Evolutionary conservation across 35 echinoderm and acorn worm genomes (phyloP).

Genomic region (Amphiura filiformis): DNA sequence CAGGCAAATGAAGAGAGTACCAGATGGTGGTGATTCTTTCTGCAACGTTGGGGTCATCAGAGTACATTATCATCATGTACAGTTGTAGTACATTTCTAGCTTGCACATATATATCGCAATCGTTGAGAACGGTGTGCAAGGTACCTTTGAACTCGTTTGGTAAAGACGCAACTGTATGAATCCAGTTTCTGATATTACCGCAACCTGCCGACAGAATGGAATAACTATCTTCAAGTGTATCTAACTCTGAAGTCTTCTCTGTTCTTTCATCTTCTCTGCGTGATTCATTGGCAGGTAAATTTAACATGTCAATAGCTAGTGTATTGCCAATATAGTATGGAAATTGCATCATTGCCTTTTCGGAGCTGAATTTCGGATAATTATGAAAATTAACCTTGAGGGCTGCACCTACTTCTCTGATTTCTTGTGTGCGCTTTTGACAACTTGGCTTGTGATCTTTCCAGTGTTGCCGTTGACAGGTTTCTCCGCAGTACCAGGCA

Average conservation of each 20-base stretch:
- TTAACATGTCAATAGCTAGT: neutral
- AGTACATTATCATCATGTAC: constrained; percentile 45
- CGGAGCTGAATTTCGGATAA: too few species aligned
- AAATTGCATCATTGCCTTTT: neutral
- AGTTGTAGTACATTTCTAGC: constrained; percentile 73
- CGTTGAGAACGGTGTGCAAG: constrained; percentile 44
- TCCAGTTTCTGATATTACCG: constrained; percentile 45
- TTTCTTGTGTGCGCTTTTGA: neutral
- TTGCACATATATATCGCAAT: constrained; percentile 36
- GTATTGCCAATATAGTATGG: neutral
- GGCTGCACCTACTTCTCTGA: neutral
- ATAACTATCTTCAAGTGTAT: neutral
- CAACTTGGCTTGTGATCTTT: neutral
- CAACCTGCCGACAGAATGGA: constrained; percentile 41
- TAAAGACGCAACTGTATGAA: constrained; percentile 56
- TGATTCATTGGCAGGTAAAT: neutral
- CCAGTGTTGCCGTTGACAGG: neutral
- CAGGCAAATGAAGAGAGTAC: constrained; percentile 42
- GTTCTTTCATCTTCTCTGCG: too few species aligned
- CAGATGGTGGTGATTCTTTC: constrained; percentile 30
- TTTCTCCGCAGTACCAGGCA: neutral
- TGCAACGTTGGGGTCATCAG: neutral
- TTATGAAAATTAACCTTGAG: neutral
- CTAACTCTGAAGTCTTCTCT: too few species aligned
- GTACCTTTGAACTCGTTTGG: constrained; percentile 45